These are phyloP conservation scores for Cyclina sinensis DNA, from an alignment of 1,140 invertebrate genomes.

Conservation along the genomic window DNA sequence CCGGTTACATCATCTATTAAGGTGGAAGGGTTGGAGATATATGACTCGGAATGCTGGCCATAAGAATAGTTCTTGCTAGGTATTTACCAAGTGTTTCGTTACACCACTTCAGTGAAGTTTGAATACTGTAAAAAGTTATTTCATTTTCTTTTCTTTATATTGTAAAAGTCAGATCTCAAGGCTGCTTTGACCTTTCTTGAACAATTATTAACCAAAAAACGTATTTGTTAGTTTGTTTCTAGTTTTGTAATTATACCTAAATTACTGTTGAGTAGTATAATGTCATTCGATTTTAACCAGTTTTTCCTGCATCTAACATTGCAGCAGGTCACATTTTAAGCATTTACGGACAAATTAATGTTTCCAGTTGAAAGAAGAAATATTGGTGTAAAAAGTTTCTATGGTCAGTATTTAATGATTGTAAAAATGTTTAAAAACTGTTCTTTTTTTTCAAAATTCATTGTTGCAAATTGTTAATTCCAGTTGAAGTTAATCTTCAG, in stretches of 20 bases:
- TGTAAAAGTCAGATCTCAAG: too few relatives aligned
- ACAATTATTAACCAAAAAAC: neutral
- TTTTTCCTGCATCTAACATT: neutral
- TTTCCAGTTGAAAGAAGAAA: neutral
- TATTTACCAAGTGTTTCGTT: neutral
- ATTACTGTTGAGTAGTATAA: conserved; percentile 11
- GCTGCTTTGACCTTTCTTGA: neutral
- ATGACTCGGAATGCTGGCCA: conserved; percentile 26
- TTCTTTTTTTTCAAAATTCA: neutral
- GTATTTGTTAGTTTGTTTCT: neutral
- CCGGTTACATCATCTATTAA: too few relatives aligned
- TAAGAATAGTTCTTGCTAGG: neutral
- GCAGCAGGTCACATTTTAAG: conserved; percentile 16
- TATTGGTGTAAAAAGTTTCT: neutral
- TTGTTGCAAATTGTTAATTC: neutral
- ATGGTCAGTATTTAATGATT: conserved; percentile 21
- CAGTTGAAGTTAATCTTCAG: neutral
- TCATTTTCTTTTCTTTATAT: too few relatives aligned
- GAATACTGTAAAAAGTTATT: neutral
- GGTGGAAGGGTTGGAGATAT: too few relatives aligned
- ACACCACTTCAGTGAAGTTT: conserved; percentile 12
- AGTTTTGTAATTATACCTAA: conserved; percentile 27
- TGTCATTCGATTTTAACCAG: neutral
- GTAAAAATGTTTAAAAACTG: neutral
- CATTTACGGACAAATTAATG: neutral